Percentiles rank a stretch among this genome's conserved stretches.
These are phyloP conservation scores for Atta colombica DNA, from an alignment of 1,140 invertebrate genomes.

Conservation along the genomic window DNA sequence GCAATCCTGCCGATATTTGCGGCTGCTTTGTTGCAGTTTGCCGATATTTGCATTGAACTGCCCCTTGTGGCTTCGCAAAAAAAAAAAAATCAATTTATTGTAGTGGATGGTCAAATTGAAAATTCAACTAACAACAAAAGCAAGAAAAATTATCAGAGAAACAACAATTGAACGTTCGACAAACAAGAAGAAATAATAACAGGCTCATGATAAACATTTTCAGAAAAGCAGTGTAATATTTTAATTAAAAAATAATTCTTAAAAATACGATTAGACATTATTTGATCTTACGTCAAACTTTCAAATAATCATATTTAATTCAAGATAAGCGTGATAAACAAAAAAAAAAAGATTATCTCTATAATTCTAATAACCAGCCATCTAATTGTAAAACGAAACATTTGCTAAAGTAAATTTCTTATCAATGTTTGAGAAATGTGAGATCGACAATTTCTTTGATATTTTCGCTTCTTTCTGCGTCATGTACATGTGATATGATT, in stretches of 20 bases:
- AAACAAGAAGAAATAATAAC: not conserved
- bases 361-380: not conserved
- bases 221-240: not conserved
- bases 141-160: not conserved
- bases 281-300: not conserved
- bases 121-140: not conserved
- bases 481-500: conserved; percentile 2
- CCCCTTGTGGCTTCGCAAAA: not conserved
- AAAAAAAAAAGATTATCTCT: not conserved
- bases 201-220: not conserved
- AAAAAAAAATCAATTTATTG: conserved; percentile 7
- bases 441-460: not conserved
- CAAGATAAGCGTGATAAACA: not conserved
- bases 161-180: not conserved
- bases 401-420: not conserved
- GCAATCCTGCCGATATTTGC: conserved; percentile 1
- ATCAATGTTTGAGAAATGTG: not conserved
- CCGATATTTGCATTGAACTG: conserved; percentile 1
- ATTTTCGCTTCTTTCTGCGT: not conserved
- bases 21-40: conserved; percentile 18
- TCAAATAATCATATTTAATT: not conserved
- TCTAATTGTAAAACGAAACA: not conserved
- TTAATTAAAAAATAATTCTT: not conserved
- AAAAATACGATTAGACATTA: not conserved
- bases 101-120: not conserved